Evolutionary conservation across 30 jellyfish, hydroid and myxozoan species (phyloP), one percentile per base, ranked within the genome.

Genomic region (Cassiopea xamachana): DNA sequence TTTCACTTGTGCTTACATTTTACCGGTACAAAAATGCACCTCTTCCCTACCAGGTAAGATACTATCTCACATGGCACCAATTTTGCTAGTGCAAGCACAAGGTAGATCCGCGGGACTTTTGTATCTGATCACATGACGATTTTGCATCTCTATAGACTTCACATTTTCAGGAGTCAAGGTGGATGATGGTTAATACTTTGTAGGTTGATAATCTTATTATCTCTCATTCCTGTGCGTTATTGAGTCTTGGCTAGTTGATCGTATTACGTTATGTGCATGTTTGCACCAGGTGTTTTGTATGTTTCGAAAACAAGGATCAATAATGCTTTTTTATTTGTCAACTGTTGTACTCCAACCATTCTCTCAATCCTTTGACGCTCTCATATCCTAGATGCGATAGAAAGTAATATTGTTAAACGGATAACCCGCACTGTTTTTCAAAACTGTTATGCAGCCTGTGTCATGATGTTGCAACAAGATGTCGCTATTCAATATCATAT

Each of bases 231-330:
- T 10, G 12, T 6, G 64, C 12, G 64, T 0, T 67, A 67, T 67
- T 67, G 76, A 67, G 76, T 14, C 76, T 67, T 67, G 39, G 39
- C 46, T 67, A 67, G 39, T 67, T 67, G 14, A 67, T 67, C 27
- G 76, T 19, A 67, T 67, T 67, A 67, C 14, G 15, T 67, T 2
- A 15, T 6, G 15, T 19, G 76, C 46, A 5, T 19, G 46, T 67
- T 14, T 67, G 2, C 76, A 2, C 19, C 76, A 67, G 39, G 15
- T 19, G 76, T 19, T 67, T 67, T 67, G 7, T 2, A 67, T 15
- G 27, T 67, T 67, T 67, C 15, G 71, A 67, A 67, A 67, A 67
- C 76, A 67, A 67, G 76, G 76, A 16, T 67, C 46, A 67, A 19
- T 67, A 7, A 7, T 0, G 16, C 71, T 16, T 9, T 60, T 60